phyloP scores from a whole-genome alignment of 2,888 invertebrate genomes.

The Zygothrica quintamaculata region DNA sequence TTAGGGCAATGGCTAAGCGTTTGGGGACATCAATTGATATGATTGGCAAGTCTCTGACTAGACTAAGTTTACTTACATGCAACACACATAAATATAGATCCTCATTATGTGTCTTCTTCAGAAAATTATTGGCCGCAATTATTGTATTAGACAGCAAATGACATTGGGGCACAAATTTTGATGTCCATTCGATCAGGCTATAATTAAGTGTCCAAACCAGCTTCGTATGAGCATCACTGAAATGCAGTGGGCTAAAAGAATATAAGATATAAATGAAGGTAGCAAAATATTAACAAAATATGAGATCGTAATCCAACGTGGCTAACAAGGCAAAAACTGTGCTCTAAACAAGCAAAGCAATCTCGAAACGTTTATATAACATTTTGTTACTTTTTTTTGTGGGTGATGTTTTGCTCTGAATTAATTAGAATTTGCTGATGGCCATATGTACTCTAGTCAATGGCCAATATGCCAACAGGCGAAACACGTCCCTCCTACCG shows the following conservation, averaged over 20 bases:
- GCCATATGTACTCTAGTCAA: conserved; percentile 29
- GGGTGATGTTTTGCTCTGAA: conserved; percentile 48
- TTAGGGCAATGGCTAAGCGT: conserved; percentile 43
- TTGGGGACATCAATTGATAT: conserved; percentile 45
- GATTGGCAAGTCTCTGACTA: conserved; percentile 29
- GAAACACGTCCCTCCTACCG: neutral
- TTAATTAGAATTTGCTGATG: conserved; percentile 62
- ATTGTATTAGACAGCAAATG: conserved; percentile 87
- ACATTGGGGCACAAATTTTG: conserved; percentile 87
- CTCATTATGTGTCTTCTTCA: conserved; percentile 84
- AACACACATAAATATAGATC: conserved; percentile 85
- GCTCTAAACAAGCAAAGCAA: neutral
- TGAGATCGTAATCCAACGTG: conserved; percentile 1
- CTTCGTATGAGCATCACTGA: conserved; percentile 88
- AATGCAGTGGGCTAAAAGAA: conserved; percentile 76
- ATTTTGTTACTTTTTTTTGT: too few relatives aligned
- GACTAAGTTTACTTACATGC: conserved; percentile 84
- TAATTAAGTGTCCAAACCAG: conserved; percentile 91
- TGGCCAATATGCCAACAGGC: conserved; percentile 11
- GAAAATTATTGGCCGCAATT: conserved; percentile 86
- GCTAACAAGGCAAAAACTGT: conserved; percentile 14
- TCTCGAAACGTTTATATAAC: neutral
- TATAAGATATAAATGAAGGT: conserved; percentile 7
- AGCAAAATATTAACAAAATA: conserved; percentile 60
- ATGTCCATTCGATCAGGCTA: conserved; percentile 90